phyloP scores from a whole-genome alignment of 2,888 invertebrate species.

The Stratiomys singularior region DNA sequence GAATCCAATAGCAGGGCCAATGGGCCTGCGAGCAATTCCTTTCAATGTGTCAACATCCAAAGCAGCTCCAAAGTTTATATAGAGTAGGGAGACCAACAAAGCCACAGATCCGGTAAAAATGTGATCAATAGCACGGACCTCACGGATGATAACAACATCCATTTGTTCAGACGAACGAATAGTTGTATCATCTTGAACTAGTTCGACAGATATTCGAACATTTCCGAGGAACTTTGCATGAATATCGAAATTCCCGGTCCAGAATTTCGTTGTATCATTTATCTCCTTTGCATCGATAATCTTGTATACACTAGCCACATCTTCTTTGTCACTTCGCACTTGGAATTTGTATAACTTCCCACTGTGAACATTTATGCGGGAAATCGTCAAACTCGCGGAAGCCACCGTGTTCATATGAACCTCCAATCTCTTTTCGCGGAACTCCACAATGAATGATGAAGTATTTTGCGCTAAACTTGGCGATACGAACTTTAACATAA shows the following conservation, averaged over 20 bases:
- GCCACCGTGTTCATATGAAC: conserved; percentile 37
- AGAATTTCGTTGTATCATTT: conserved; percentile 52
- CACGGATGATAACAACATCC: conserved; percentile 71
- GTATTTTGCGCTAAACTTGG: neutral
- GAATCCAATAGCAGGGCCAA: conserved; percentile 83
- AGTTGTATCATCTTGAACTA: conserved; percentile 54
- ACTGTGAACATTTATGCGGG: neutral
- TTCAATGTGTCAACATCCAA: conserved; percentile 79
- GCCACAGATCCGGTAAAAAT: conserved; percentile 82
- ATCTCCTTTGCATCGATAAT: conserved; percentile 55
- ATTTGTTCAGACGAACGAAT: conserved; percentile 59
- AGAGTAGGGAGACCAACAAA: conserved; percentile 80
- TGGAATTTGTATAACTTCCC: conserved; percentile 15
- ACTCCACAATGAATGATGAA: neutral
- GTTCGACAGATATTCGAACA: conserved; percentile 58
- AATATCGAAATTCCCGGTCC: conserved; percentile 58
- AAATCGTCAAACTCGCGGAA: conserved; percentile 6
- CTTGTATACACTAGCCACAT: conserved; percentile 53
- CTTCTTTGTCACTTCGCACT: conserved; percentile 50
- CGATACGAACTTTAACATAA: neutral
- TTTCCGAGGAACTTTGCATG: conserved; percentile 60
- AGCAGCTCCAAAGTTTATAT: conserved; percentile 92
- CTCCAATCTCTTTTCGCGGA: neutral
- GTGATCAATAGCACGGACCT: conserved; percentile 74
- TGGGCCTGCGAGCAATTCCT: conserved; percentile 74